These are phyloP conservation scores for Eristalinus aeneus DNA, from an alignment of 2,888 invertebrate genomes.

Conservation along the genomic window DNA sequence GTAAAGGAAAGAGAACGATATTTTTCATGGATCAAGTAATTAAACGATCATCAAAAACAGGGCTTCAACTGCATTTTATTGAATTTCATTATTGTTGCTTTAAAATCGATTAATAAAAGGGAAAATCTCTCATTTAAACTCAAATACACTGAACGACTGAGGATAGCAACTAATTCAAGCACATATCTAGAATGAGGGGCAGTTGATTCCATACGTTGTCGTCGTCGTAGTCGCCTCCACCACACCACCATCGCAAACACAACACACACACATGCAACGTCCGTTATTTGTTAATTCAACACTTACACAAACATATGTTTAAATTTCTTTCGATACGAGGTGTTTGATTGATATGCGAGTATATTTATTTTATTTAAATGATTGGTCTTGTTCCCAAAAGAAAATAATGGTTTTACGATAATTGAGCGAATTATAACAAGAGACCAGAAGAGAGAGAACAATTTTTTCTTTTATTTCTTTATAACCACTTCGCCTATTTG, in stretches of 20 bases:
- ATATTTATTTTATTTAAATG: background rate
- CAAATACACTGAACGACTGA: background rate
- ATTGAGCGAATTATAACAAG: too few relatives aligned
- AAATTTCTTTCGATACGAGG: background rate
- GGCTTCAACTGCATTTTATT: background rate
- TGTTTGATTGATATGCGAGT: background rate
- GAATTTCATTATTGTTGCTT: background rate
- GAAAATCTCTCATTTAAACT: constrained; percentile 6
- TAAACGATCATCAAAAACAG: constrained; percentile 4
- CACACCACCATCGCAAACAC: too few relatives aligned
- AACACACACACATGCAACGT: too few relatives aligned
- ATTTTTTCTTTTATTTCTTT: constrained; percentile 24
- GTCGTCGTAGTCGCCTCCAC: background rate
- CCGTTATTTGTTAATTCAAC: too few relatives aligned
- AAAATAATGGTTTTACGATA: too few relatives aligned
- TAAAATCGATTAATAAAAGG: background rate
- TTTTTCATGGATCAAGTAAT: background rate
- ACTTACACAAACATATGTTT: background rate
- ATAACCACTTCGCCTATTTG: background rate
- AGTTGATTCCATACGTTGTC: constrained; percentile 3
- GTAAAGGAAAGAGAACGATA: too few relatives aligned
- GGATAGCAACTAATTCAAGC: background rate
- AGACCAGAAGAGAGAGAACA: background rate
- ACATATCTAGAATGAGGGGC: background rate
- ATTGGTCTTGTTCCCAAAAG: too few relatives aligned